Evolutionary conservation across 2,113 vertebrate genomes (phyloP), one percentile per base, ranked within the genome.

Genomic region (Aviceda subcristata): DNA sequence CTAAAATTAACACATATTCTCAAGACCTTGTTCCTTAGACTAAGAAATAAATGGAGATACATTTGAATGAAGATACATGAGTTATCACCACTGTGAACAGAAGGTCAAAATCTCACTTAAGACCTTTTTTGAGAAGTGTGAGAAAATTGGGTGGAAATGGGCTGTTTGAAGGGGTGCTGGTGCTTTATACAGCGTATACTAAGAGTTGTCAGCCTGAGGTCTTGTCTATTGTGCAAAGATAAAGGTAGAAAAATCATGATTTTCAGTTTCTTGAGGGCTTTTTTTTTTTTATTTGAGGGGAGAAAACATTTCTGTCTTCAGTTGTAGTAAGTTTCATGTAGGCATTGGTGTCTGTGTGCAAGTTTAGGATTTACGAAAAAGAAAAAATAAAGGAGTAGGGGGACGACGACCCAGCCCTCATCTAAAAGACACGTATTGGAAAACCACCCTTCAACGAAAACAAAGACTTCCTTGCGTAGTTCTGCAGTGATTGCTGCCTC

Each of bases 21-120:
- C 62, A 64, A 88, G 39, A 92, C 83, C 50, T 81, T 74, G 12
- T 38, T 94, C 43, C 36, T 92, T 64, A 43, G 39, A 71, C 46
- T 63, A 56, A 88, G 75, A 88, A 69, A 83, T 57, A 91, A 83
- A 79, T 39, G 62, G 50, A 76, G 64, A 51, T 68, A 39, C 10
- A 73, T 91, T 94, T 84, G 63, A 88, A 59, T 77, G 59, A 88
- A 88, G 76, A 69, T 71, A 38, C 30, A 22, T 66, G 46, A 17
- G 55, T 39, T 82, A 18, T 66, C 36, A 82, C 48, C 51, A 48
- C 71, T 90, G 34, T 59, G 60, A 90, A 79, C 53, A 73, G 48
- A 85, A 94, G 74, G 64, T 59, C 66, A 82, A 50, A 94, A 67
- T 91, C n/a, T 75, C 64, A 56, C 41, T 78, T 86, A 82, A 34